phyloP scores from a whole-genome alignment of 2,797 vertebrate genomes.

The Lycodopsis pacificus region DNA sequence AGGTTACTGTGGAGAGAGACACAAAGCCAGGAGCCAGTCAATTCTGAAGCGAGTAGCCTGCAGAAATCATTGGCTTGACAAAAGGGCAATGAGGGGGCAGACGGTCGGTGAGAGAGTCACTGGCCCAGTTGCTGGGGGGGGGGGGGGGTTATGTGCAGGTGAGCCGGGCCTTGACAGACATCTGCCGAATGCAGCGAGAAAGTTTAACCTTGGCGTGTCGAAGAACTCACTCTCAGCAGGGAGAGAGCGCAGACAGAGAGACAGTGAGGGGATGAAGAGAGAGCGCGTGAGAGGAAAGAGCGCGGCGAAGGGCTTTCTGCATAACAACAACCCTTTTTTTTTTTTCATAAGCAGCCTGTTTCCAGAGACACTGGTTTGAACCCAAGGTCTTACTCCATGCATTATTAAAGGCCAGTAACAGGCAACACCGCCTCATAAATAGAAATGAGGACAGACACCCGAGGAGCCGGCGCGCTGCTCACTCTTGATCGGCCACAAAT shows the following conservation, averaged over 20 bases:
- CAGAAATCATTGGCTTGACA: slow-evolving; percentile 85
- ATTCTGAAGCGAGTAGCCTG: slow-evolving; percentile 77
- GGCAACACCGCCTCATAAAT: slow-evolving; percentile 82
- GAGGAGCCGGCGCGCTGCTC: slow-evolving; percentile 69
- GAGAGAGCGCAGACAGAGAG: slow-evolving; percentile 62
- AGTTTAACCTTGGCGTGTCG: slow-evolving; percentile 88
- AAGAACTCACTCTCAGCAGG: slow-evolving; percentile 76
- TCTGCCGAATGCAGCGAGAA: slow-evolving; percentile 68
- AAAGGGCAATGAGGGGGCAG: slow-evolving; percentile 85
- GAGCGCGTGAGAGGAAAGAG: slow-evolving; percentile 47
- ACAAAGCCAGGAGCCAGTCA: slow-evolving; percentile 57
- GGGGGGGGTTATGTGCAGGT: slow-evolving; percentile 81
- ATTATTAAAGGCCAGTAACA: slow-evolving; percentile 85
- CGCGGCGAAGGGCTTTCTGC: slow-evolving; percentile 61
- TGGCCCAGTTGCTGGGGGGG: slow-evolving; percentile 71
- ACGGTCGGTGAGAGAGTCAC: slow-evolving; percentile 78
- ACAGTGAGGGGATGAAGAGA: slow-evolving; percentile 63
- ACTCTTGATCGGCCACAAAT: slow-evolving; percentile 78
- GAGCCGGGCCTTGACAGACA: slow-evolving; percentile 85
- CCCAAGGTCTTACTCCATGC: slow-evolving; percentile 79
- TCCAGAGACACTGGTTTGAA: slow-evolving; percentile 80
- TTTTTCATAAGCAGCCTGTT: slow-evolving; percentile 62
- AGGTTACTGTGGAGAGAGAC: slow-evolving; percentile 45
- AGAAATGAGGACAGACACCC: slow-evolving; percentile 80
- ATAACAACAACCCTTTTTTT: slow-evolving; percentile 72